phyloP scores from a whole-genome alignment of 2,113 vertebrate species.

The Strix uralensis region DNA sequence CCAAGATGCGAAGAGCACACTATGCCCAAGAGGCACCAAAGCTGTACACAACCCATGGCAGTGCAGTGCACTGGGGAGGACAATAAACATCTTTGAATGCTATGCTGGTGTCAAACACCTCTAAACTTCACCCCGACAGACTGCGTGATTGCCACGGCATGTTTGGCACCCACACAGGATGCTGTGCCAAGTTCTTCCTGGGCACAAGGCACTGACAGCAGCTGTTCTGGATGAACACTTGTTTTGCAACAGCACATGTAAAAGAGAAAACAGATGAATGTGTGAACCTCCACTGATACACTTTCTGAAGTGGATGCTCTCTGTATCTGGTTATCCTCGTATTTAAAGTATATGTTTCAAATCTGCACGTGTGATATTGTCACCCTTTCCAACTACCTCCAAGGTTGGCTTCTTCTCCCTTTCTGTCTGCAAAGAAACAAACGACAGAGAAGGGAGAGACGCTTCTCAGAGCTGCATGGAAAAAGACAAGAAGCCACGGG shows the following conservation, averaged over 20 bases:
- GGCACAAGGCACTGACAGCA: neutral
- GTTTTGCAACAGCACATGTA: neutral
- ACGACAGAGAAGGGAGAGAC: neutral
- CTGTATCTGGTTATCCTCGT: neutral
- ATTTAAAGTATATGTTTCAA: neutral
- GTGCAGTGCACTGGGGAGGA: neutral
- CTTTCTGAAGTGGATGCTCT: neutral
- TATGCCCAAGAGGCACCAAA: neutral
- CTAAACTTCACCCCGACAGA: neutral
- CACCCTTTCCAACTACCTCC: neutral
- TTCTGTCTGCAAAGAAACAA: neutral
- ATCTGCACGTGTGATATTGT: neutral
- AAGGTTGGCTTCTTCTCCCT: neutral
- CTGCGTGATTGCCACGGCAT: rapidly evolving
- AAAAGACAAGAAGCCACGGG: neutral
- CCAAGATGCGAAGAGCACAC: neutral
- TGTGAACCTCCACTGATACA: neutral
- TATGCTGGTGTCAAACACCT: neutral
- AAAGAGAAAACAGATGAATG: neutral
- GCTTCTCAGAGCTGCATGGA: neutral
- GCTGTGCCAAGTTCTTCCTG: neutral
- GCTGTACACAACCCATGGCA: rapidly evolving
- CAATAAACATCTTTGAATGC: neutral
- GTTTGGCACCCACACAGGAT: neutral
- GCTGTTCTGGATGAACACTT: neutral